A percentile compares a stretch with the other conserved stretches of the same genome.
Conservation (phyloP, 2,113 vertebrate species). For the Neotragus pygmaeus region DNA sequence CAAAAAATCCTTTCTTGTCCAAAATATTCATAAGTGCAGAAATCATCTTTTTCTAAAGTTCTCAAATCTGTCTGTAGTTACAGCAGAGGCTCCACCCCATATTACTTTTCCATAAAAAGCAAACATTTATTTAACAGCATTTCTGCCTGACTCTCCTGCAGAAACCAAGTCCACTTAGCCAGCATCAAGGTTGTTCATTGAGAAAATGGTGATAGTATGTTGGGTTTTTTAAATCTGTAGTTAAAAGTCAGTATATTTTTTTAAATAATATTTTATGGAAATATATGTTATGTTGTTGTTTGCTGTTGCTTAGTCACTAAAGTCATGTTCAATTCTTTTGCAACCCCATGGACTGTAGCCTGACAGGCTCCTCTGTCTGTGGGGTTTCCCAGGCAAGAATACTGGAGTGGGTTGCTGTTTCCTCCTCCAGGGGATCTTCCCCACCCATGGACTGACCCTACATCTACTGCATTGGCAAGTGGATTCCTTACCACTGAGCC, state of each 20-base stretch:
- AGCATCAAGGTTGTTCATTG: neutral
- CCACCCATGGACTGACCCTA: neutral
- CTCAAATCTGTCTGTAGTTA: neutral
- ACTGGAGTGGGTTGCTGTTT: neutral
- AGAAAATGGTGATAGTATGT: neutral
- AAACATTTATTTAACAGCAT: neutral
- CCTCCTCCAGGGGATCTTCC: neutral
- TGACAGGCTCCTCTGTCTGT: neutral
- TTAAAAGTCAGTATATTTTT: conserved; percentile 23
- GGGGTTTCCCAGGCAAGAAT: neutral
- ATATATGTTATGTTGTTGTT: neutral
- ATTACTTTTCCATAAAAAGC: conserved; percentile 33
- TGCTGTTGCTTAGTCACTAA: neutral
- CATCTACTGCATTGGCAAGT: neutral
- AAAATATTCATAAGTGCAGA: neutral
- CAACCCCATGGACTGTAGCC: neutral
- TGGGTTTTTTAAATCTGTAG: neutral
- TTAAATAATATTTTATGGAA: conserved; percentile 19
- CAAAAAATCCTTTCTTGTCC: neutral
- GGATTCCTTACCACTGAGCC: neutral
- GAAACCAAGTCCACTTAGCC: neutral
- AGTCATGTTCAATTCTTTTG: neutral
- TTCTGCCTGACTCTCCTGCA: neutral
- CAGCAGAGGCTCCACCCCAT: neutral
- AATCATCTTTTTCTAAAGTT: neutral